Base-by-base conservation (phyloP, 2,888 invertebrate genomes). In the Lymantria monacha region DNA sequence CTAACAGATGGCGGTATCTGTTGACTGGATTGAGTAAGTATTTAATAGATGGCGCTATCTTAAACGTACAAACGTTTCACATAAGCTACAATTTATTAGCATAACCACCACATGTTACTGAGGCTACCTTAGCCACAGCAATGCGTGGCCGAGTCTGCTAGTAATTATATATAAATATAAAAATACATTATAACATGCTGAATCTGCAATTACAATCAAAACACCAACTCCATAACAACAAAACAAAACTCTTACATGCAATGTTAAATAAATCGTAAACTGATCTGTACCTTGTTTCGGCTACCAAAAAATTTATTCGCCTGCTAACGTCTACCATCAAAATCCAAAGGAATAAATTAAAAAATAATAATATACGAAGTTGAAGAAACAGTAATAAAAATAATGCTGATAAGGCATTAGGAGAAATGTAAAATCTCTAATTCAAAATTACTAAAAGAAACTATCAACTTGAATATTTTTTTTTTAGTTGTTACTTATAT, bases 241-340 rank as follows among this genome's bases (percentile, higher is more conserved):
- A 7, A 33, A 12, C 12, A 38, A 38, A 38, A 38, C 7, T 38
- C 56, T 50, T 51, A 57, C 64, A 59, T 56, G 45, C 42, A 49
- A 37, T 49, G 48, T 49, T 49, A 44, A 42, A 30, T 38, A 15
- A 36, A 41, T 36, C 10, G n/a, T 44, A 44, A 42, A n/a, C 14
- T 41, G 41, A 13, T 8, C 14, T 14, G 13, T 41, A 41, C 41
- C 41, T 41, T 13, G 41, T 2, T 13, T 41, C 41, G 9, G 41
- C 41, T 41, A 14, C 7, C 22, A 3, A 2, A 22, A n/a, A 3
- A 22, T 12, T 12, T 14, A 41, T 9, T 13, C 14, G 13, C 10
- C 41, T 41, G 41, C 41, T 41, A 9, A 41, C 3, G 15, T 41
- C 41, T 41, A 41, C 9, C 22, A 8, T 41, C 14, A 41, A 14